Base-by-base conservation (phyloP, 2,797 vertebrate species). In the Moxostoma hubbsi region DNA sequence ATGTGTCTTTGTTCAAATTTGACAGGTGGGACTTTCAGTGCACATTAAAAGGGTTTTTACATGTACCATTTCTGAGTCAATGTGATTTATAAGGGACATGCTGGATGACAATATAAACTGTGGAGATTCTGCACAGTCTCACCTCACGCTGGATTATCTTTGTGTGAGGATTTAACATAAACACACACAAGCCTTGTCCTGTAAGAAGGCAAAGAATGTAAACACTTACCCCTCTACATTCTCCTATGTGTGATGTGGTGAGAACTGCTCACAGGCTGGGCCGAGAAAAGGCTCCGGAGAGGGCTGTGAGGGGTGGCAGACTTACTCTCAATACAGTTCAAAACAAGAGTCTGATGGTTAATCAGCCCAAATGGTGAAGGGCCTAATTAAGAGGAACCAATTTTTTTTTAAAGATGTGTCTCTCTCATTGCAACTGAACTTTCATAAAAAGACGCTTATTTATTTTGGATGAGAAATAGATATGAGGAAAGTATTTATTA, bases 151-250 rank as follows among this genome's bases (percentile, higher is more conserved):
- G 47, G 78, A 76, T 76, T 24, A 57, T 78, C 73, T 75, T 59
- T 71, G 65, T 43, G 6, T 67, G 58, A 79, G 76, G 73, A 83
- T 81, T 83, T 83, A 79, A 84, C 83, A 82, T 82, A 82, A 82
- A 86, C 81, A 86, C 79, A 74, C 45, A 64, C 72, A 63, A 73
- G 66, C 73, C 73, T 79, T 72, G 67, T 83, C 82, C 75, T 82
- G 82, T 79, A 79, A 82, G 66, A 83, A 70, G 77, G 53, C 69
- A 36, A 67, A 63, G 83, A 87, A 85, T 86, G 84, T 86, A 87
- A 87, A 87, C 83, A 85, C 83, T 86, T 69, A 89, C 88, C 88
- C 68, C 58, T 45, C 85, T 85, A 81, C 85, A 75, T 86, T 82
- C 78, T 87, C 79, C 16, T 45, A 69, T 51, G 70, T 67, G 58